These are phyloP conservation scores for Hexactinellida sp. DNA, from an alignment of 37 sponge, comb jelly and placozoan genomes.

Conservation along the genomic window DNA sequence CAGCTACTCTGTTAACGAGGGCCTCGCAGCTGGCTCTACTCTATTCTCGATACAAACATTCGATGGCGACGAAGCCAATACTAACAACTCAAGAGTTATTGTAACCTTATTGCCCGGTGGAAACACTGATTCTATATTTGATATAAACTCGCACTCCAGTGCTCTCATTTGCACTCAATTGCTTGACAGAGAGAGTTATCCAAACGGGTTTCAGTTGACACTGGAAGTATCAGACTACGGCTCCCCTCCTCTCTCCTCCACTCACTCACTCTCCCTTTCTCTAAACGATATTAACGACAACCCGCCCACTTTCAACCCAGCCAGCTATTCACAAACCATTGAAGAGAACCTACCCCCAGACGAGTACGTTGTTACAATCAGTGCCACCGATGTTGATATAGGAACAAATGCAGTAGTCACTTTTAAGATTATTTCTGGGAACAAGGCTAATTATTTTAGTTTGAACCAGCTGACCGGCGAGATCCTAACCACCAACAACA, in stretches of 20 bases:
- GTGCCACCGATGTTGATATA: neutral
- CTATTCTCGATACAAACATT: neutral
- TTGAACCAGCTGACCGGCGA: neutral
- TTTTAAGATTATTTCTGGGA: neutral
- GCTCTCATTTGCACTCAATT: neutral
- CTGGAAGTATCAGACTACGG: neutral
- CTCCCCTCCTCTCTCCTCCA: neutral
- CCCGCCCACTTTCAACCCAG: constrained; percentile 4
- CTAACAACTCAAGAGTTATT: neutral
- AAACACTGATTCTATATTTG: neutral
- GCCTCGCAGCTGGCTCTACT: neutral
- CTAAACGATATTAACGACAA: constrained; percentile 3
- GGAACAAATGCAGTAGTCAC: neutral
- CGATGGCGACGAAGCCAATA: neutral
- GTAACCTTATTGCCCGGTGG: neutral
- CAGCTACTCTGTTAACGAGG: neutral
- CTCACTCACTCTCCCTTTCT: neutral
- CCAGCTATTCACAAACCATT: neutral
- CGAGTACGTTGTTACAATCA: neutral
- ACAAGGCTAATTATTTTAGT: neutral
- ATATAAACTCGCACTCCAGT: neutral
- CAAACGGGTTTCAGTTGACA: neutral
- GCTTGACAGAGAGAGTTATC: neutral
- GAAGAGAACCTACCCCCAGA: neutral
- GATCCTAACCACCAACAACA: neutral